Evolutionary conservation across 2,113 vertebrate species (phyloP), one percentile per base, ranked within the genome.

Genomic region (Nothoprocta pentlandii): DNA sequence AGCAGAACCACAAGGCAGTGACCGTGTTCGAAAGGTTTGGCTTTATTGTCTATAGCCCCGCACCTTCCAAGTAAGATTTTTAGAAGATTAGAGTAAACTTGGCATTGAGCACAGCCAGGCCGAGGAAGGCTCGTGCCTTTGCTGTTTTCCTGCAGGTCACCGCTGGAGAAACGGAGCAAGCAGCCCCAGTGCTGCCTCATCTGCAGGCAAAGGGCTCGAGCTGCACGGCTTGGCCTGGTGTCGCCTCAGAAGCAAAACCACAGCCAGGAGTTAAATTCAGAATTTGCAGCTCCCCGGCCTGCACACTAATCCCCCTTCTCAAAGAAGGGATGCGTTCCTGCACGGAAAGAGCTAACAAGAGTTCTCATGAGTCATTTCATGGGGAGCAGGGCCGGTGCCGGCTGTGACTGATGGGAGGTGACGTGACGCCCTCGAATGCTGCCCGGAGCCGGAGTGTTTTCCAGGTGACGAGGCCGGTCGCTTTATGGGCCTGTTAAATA

Each of bases 291-390:
- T 66, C 62, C 62, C 39, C 26, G 17, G 58, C 39, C 4, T 3
- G 0, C 8, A 1, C 0, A 0, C 32, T 56, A 20, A 59, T 67
- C 0, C 0, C 32, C 36, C 46, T 44, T 78, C 7, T 0, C 2
- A 0, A 12, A 64, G 44, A 58, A 46, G 4, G 16, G n/a, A 68
- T 34, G 25, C 2, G 0, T 49, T 92, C 15, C 67, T 69, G 75
- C 80, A n/a, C 32, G 53, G 89, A 89, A 83, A 69, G 14, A 64
- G 47, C 66, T 88, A 26, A 23, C 36, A 70, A 79, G 78, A 93
- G 41, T 90, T 79, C 62, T 91, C 58, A 82, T 85, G 75, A 82
- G n/a, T 7, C 66, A 3, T 89, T 90, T 89, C 70, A 42, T 90
- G 89, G 47, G 77, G 12, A 64, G 39, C 4, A 3, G 53, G 70